These are phyloP conservation scores for Heterotis niloticus DNA, from an alignment of 2,113 vertebrate genomes.

Conservation along the genomic window DNA sequence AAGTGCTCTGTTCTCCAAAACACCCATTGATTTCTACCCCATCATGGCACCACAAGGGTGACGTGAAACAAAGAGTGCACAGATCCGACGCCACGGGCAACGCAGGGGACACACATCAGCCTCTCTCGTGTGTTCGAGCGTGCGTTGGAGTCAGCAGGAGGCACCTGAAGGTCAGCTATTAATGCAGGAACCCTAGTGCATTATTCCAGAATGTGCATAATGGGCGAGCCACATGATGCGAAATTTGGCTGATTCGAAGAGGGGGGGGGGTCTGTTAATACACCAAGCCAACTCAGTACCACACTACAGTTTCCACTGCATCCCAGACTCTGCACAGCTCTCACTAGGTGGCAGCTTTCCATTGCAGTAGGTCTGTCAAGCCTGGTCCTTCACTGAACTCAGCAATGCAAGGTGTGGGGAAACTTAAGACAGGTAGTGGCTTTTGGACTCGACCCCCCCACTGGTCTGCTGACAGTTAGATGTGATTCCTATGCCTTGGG, in stretches of 20 bases:
- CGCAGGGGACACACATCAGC: neutral
- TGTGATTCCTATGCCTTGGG: neutral
- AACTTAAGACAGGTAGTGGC: neutral
- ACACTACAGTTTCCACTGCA: neutral
- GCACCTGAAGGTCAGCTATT: conserved; percentile 53
- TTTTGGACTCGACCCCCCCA: neutral
- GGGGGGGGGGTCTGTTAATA: neutral
- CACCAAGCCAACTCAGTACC: neutral
- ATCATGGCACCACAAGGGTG: conserved; percentile 32
- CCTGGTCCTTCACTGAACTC: neutral
- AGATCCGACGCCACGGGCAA: neutral
- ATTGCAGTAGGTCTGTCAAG: neutral
- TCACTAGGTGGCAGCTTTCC: conserved; percentile 27
- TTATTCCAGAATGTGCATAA: conserved; percentile 45
- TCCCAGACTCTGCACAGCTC: neutral
- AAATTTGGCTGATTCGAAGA: neutral
- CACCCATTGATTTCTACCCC: conserved; percentile 35
- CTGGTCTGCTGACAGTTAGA: conserved; percentile 11
- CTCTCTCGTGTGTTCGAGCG: conserved; percentile 20
- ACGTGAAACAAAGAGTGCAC: conserved; percentile 40
- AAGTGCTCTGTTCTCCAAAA: conserved; percentile 32
- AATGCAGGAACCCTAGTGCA: conserved; percentile 18
- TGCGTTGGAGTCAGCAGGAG: conserved; percentile 27
- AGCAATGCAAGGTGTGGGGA: neutral
- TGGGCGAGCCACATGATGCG: conserved; percentile 24